phyloP scores from a whole-genome alignment of 1,140 invertebrate genomes.

The Tetramorium alpestre region DNA sequence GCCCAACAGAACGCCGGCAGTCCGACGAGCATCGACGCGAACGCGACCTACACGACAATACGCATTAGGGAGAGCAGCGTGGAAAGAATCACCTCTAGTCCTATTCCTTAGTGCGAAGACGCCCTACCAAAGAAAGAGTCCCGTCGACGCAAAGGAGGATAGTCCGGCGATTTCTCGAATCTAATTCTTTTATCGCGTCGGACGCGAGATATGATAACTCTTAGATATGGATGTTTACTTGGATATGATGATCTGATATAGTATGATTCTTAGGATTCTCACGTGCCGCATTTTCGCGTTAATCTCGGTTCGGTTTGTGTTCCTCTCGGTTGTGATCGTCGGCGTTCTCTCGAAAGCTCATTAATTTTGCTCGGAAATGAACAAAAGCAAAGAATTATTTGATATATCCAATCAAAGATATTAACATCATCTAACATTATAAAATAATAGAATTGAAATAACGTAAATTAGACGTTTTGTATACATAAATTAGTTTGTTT shows the following conservation, averaged over 20 bases:
- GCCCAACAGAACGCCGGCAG: constrained; percentile 70
- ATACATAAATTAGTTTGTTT: not conserved
- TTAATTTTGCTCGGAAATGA: not conserved
- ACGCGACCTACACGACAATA: constrained; percentile 83
- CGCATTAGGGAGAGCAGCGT: constrained; percentile 85
- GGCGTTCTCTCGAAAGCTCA: not conserved
- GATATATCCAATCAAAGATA: not conserved
- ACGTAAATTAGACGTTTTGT: not conserved
- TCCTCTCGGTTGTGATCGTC: not conserved
- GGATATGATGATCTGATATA: no score
- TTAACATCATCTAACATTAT: not conserved
- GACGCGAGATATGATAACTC: no score
- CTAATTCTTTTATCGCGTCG: not conserved
- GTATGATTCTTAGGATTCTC: not conserved
- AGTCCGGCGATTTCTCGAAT: constrained; percentile 14
- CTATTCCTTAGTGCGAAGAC: constrained; percentile 84
- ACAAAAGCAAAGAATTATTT: not conserved
- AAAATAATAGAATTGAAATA: not conserved
- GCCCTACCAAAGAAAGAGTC: constrained; percentile 16
- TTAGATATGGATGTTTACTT: no score
- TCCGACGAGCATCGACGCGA: constrained; percentile 71
- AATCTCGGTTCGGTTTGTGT: not conserved
- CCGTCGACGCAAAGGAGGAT: constrained; percentile 72
- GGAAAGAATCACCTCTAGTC: constrained; percentile 85
- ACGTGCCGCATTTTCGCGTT: not conserved